Evolutionary conservation across 2,888 invertebrate species (phyloP), one percentile per base, ranked within the genome.

Genomic region (Cinara cedri): DNA sequence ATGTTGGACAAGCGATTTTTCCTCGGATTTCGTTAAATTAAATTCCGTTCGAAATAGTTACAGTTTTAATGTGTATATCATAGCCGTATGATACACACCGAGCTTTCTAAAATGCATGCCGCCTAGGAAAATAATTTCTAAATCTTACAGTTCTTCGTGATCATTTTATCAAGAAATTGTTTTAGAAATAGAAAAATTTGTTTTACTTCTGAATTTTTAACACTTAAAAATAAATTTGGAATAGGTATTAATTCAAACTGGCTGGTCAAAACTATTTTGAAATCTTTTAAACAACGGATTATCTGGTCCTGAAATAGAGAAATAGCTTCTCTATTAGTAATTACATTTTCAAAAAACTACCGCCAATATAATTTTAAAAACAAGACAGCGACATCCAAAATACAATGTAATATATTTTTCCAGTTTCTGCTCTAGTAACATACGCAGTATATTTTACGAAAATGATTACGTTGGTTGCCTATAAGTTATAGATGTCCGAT

Each of bases 371-470:
- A 84, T 54, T 81, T 84, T 83, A 63, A 82, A 83, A 10, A 84
- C 82, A 65, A 84, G 84, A 81, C 84, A 84, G 49, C 83, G 81
- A 55, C 84, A 84, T 44, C 83, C 81, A 46, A 83, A 82, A 62
- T 68, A 81, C 60, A 83, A 65, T 62, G n/a, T 83, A 82, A n/a
- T n/a, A n/a, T n/a, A n/a, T 81, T 65, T 82, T 57, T 81, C 81
- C 19, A 84, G 80, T 24, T 83, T 76, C 82, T 83, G 81, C 82
- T 84, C 83, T n/a, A 84, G 72, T 57, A 83, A 65, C 51, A 82
- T 80, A 81, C 82, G 83, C 26, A 81, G 66, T 72, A 65, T 65
- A 74, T 80, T 81, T 81, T 74, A 78, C 82, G 82, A 19, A 82
- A 68, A 66, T 72, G 44, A 80, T 82, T 55, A 55, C 82, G 81